Conservation (phyloP, 92 coral and sea anemone genomes). For the Pocillopora meandrina region DNA sequence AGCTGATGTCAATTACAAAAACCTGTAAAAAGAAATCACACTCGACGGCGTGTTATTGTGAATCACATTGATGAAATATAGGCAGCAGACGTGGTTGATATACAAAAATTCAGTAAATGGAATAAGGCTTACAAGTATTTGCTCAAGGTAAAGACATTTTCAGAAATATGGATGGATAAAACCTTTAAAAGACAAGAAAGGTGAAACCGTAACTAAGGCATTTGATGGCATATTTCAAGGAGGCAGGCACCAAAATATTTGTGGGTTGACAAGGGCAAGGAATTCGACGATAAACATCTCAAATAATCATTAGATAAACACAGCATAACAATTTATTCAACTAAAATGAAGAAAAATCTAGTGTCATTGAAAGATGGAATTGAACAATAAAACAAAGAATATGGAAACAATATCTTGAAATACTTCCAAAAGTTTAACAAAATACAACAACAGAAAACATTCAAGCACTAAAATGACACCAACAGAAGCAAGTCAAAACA, state of each 20-base stretch:
- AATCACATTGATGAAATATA: too few species aligned
- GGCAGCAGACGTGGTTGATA: too few species aligned
- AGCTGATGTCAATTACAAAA: too few species aligned
- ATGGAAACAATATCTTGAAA: conserved; percentile 20
- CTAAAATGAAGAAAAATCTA: conserved; percentile 24
- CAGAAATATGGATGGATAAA: too few species aligned
- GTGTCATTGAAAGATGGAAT: neutral
- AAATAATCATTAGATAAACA: conserved; percentile 19
- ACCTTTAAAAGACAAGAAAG: too few species aligned
- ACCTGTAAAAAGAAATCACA: too few species aligned
- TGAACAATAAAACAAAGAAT: conserved; percentile 19
- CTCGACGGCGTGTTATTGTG: too few species aligned
- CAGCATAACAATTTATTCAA: conserved; percentile 3
- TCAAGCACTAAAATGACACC: conserved; percentile 33
- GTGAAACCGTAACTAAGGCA: too few species aligned
- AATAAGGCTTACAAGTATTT: too few species aligned
- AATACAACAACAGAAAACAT: conserved; percentile 26
- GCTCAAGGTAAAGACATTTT: too few species aligned
- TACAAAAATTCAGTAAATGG: too few species aligned
- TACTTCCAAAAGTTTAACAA: conserved; percentile 8
- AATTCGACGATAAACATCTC: conserved; percentile 16
- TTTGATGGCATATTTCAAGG: too few species aligned
- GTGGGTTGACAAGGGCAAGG: conserved; percentile 32
- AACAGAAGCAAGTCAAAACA: conserved; percentile 15
- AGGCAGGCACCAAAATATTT: neutral